These are phyloP conservation scores for Halictus rubicundus DNA, from an alignment of 1,140 invertebrate species.

Conservation along the genomic window DNA sequence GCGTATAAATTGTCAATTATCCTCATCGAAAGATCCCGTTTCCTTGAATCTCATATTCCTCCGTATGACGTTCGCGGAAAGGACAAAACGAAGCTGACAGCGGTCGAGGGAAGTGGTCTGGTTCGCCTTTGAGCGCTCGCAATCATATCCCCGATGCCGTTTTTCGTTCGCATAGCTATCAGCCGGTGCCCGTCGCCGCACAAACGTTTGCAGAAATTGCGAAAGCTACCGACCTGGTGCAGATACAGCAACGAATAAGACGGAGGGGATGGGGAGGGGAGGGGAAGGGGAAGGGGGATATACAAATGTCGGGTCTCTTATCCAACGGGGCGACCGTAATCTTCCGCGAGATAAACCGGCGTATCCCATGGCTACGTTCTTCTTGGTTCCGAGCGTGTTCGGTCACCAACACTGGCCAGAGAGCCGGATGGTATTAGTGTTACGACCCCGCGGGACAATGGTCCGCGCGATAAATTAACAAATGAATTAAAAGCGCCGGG, in stretches of 20 bases:
- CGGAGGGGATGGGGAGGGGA: not conserved
- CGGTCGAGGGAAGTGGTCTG: no score
- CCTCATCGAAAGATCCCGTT: no score
- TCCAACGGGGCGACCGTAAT: slow-evolving; percentile 43
- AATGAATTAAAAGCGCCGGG: slow-evolving; percentile 65
- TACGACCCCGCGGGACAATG: slow-evolving; percentile 8
- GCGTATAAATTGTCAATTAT: no score
- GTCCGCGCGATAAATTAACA: slow-evolving; percentile 61
- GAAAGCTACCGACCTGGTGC: not conserved
- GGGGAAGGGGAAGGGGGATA: not conserved
- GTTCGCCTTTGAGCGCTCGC: not conserved
- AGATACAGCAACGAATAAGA: not conserved
- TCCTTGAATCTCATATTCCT: no score
- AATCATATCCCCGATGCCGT: not conserved
- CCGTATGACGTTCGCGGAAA: not conserved
- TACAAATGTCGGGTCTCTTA: not conserved
- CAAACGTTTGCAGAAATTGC: slow-evolving; percentile 18
- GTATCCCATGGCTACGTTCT: not conserved
- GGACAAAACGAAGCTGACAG: not conserved
- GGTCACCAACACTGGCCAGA: not conserved
- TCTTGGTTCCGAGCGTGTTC: not conserved
- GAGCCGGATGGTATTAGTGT: slow-evolving; percentile 9
- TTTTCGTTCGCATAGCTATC: slow-evolving; percentile 2
- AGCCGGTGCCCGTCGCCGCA: not conserved
- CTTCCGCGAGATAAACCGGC: slow-evolving; percentile 35